A percentile compares a stretch with the other conserved stretches of the same genome.
Conservation (phyloP, 1,140 invertebrate genomes). For the Adoxophyes honmai region DNA sequence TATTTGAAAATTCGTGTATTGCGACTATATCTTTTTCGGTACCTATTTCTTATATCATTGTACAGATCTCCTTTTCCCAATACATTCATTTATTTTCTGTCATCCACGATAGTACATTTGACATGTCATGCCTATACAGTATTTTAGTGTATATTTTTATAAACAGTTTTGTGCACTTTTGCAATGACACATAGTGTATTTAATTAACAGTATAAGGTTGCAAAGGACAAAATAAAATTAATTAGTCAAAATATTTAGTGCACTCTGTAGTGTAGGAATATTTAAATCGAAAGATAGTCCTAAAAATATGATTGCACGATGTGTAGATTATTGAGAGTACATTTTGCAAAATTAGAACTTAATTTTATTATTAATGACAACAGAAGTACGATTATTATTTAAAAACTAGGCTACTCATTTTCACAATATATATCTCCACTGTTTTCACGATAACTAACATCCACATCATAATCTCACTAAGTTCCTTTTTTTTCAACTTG, state of each 20-base stretch:
- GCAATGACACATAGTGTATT: constrained; percentile 25
- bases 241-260: constrained; percentile 28
- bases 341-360: no score
- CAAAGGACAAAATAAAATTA: constrained; percentile 3
- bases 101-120: constrained; percentile 25
- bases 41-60: constrained; percentile 16
- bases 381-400: no score
- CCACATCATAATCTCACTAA: constrained; percentile 38
- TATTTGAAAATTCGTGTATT: constrained; percentile 17
- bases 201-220: constrained; percentile 6
- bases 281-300: constrained; percentile 17
- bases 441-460: constrained; percentile 33
- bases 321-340: neutral
- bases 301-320: constrained; percentile 26
- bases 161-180: constrained; percentile 2
- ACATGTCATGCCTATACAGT: constrained; percentile 31
- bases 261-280: constrained; percentile 32
- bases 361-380: neutral
- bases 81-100: constrained; percentile 31
- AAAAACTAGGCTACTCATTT: constrained; percentile 20
- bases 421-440: constrained; percentile 30
- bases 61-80: constrained; percentile 30
- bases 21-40: constrained; percentile 25
- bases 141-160: constrained; percentile 22
- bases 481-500: constrained; percentile 57